Base-by-base conservation (phyloP, 2,888 invertebrate species). In the Antheraea yamamai region DNA sequence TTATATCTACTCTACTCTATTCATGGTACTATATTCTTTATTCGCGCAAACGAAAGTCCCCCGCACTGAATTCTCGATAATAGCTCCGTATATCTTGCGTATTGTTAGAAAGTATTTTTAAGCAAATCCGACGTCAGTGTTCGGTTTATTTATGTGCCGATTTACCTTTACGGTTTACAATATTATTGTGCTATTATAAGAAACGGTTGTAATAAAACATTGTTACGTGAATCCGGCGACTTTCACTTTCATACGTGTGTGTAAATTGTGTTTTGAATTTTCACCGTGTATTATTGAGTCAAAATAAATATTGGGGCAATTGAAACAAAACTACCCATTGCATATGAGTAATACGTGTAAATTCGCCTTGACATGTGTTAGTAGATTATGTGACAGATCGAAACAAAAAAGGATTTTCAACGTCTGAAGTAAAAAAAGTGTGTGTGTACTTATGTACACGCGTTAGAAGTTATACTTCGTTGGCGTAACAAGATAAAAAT, bases 71-170 rank as follows among this genome's bases (percentile, higher is more conserved):
- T 79, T 78, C 81, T 83, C 79, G 77, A 83, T 87, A 87, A 87
- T 85, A 80, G 81, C 76, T 0, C 79, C 81, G 82, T 86, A 84
- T 84, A 85, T 87, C 85, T 86, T 83, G 83, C 82, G 84, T 87
- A 87, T 88, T 89, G 88, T 90, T 89, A 86, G 86, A 88, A 89
- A 89, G 86, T 86, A 83, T 86, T 88, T 84, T 84, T 79, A 79
- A 84, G 81, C 79, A 78, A 84, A 84, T 82, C 79, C 83, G 76
- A 74, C 78, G 80, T 77, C 79, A 77, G 76, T 79, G 76, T 18
- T 79, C 77, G 76, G 78, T 78, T 81, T 83, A 81, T 85, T 86
- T 84, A 84, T 84, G 79, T 79, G 74, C 76, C 78, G 76, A 77
- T 79, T 79, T 81, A 76, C 77, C 76, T 78, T 81, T 76, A 77